Evolutionary conservation across 2,797 vertebrate genomes (phyloP), one percentile per base, ranked within the genome.

Genomic region (Enteromius unitaeniatus): DNA sequence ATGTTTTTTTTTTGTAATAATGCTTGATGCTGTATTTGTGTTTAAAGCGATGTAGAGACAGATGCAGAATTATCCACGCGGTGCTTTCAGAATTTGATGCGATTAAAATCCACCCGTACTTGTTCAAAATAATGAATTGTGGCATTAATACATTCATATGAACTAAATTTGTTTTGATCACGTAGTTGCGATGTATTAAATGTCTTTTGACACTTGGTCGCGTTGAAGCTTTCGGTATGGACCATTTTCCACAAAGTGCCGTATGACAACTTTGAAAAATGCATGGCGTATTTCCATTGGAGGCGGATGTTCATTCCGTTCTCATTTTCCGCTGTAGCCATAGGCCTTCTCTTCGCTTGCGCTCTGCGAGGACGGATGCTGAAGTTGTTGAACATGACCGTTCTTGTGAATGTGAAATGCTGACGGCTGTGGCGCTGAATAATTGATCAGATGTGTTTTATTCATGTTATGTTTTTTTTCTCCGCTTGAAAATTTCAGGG

Each of bases 391-490:
- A 73, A 89, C 79, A 80, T 28, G 69, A 58, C 65, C 70, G 74
- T 84, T 78, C 80, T 72, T 84, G 79, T 85, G 84, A 83, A 83
- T 72, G 78, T 79, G 47, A 67, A 75, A 47, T 19, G 49, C 81
- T 83, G 55, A 68, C 68, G 58, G 85, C 77, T 69, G 42, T 42
- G 21, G 31, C 11, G 19, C 64, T 89, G 84, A 91, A 90, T 88
- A 82, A 89, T 89, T 87, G 68, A 88, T 90, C 78, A 28, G n/a
- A 82, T 76, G 53, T 86, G 70, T 89, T 88, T 84, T 85, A 88
- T 81, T 89, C 82, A 76, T 88, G 60, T 87, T 68, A 60, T 53
- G 7, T 21, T 15, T 47, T 60, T 13, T 28, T 79, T 69, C 68
- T 75, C 70, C 51, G 31, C 76, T 86, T 75, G 72, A 81, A 86